phyloP scores from a whole-genome alignment of 2,113 vertebrate genomes.

The Chamaetylas fuelleborni region DNA sequence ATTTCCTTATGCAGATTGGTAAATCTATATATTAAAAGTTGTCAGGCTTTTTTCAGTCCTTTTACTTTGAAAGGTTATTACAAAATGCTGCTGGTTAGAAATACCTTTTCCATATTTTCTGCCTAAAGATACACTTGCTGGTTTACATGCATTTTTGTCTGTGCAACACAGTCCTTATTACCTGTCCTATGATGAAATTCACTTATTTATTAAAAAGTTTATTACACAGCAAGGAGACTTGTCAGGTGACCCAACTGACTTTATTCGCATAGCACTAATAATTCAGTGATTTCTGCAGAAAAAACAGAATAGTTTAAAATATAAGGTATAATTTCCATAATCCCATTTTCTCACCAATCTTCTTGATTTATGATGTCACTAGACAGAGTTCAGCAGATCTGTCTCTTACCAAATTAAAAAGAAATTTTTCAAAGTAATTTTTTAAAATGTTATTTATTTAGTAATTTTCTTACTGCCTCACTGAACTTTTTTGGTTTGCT shows the following conservation, averaged over 20 bases:
- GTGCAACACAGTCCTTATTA: background rate
- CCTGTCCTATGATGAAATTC: background rate
- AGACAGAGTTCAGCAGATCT: background rate
- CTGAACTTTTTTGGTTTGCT: background rate
- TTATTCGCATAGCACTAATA: background rate
- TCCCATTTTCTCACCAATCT: background rate
- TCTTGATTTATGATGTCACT: background rate
- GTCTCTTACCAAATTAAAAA: background rate
- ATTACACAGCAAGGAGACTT: background rate
- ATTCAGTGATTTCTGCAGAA: background rate
- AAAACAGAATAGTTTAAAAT: background rate
- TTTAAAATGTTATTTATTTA: too few relatives aligned
- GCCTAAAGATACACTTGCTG: background rate
- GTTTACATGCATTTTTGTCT: background rate
- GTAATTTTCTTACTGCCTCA: background rate
- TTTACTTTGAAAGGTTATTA: background rate
- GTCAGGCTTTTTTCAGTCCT: accelerated
- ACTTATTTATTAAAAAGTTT: background rate
- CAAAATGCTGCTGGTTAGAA: background rate
- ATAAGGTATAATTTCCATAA: background rate
- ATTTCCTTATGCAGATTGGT: background rate
- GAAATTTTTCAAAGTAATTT: background rate
- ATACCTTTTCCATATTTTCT: background rate
- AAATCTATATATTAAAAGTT: background rate
- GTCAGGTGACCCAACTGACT: background rate